Percentiles rank a stretch among this genome's conserved stretches.
phyloP scores from a whole-genome alignment of 1,140 invertebrate genomes.

The Parasteatoda tepidariorum region DNA sequence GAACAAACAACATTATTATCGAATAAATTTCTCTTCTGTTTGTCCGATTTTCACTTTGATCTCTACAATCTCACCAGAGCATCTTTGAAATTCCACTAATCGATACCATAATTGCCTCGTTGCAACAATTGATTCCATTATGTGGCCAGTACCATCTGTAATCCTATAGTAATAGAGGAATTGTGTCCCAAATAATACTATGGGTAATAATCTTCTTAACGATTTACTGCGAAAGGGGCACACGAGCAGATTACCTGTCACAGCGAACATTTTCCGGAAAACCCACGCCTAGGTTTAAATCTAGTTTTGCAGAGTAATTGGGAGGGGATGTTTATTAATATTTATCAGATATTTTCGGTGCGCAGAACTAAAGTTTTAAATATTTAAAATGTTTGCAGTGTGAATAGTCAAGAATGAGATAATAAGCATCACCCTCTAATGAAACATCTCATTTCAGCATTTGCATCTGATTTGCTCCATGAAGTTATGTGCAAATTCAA shows the following conservation, averaged over 20 bases:
- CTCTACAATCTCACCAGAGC: background rate
- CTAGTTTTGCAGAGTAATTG: background rate
- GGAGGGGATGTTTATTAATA: background rate
- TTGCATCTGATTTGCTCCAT: too few species aligned
- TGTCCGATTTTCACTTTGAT: background rate
- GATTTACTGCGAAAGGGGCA: background rate
- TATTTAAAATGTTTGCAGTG: too few species aligned
- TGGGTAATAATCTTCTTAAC: slow-evolving; percentile 53
- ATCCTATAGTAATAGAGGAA: slow-evolving; percentile 8
- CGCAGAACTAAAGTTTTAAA: background rate
- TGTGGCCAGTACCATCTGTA: slow-evolving; percentile 13
- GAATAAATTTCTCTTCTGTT: background rate
- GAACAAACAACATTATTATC: background rate
- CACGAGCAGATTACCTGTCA: slow-evolving; percentile 17
- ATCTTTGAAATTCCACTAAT: background rate
- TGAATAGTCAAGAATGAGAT: too few species aligned
- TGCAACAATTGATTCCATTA: slow-evolving; percentile 44
- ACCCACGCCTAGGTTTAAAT: background rate
- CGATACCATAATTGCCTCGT: slow-evolving; percentile 27
- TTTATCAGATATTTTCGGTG: background rate
- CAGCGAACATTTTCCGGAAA: background rate
- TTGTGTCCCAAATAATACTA: slow-evolving; percentile 30
- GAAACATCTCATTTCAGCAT: too few species aligned
- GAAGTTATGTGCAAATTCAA: too few species aligned
- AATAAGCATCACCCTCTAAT: too few species aligned